Evolutionary conservation across 92 coral and sea anemone species (phyloP), one percentile per base, ranked within the genome.

Genomic region (Phenganax subtilis): DNA sequence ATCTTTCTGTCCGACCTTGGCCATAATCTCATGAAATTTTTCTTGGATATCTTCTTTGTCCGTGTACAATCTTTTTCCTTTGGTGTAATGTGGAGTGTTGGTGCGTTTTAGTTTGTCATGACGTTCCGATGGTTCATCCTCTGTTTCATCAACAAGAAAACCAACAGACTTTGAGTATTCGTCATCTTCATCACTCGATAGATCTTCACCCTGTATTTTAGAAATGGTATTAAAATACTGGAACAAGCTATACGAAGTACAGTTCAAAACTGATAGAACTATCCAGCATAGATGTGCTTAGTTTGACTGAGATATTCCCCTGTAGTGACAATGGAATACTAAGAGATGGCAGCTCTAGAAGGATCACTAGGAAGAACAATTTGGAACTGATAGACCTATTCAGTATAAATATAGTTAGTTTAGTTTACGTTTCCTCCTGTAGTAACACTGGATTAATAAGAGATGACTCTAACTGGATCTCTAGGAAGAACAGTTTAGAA

Each of bases 1-100:
- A 27, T 89, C 90, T 7, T 56, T 86, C 69, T 80, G 62, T 15
- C 90, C 88, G 0, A 92, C 96, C 82, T 88, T 90, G n/a, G 98
- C 98, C 55, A 94, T 83, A 16, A 94, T 91, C 80, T 92, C 97
- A 85, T 90, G 92, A 60, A 94, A 90, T 83, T 92, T 90, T 27
- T 88, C 88, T 71, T 90, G 92, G n/a, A 92, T 90, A 52, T 89
- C 89, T 5, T 90, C 88, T 77, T 90, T 88, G 83, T 79, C 74
- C 10, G 91, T 82, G 77, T 94, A 88, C 60, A 94, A 87, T 75
- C 97, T 81, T 85, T 94, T 94, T 74, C 88, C 90, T 76, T 94
- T 94, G 67, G 92, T 83, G 72, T 94, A 94, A 68, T 94, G 98
- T 4, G 98, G 98, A 28, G 98, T 94, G 88, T 94, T 97, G 14